Conservation (phyloP, 2,888 invertebrate species). For the Blastobasis lacticolella region DNA sequence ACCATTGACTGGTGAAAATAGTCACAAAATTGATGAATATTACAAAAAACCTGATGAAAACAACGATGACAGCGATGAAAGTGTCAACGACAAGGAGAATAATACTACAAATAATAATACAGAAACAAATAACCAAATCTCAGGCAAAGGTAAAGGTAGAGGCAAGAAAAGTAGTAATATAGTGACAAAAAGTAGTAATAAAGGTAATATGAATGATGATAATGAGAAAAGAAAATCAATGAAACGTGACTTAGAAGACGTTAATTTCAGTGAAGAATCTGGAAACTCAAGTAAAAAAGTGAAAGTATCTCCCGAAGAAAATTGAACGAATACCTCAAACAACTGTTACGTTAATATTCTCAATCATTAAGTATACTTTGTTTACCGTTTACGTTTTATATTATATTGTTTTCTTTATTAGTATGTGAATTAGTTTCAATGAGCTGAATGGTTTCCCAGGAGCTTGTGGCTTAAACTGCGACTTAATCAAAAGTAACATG, state of each 20-base stretch:
- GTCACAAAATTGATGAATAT: conserved; percentile 59
- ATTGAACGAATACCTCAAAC: too few species aligned
- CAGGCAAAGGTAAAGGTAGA: conserved; percentile 5
- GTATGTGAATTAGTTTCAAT: too few species aligned
- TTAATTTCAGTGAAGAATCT: conserved; percentile 19
- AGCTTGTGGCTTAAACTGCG: too few species aligned
- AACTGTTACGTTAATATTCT: too few species aligned
- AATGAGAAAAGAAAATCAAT: conserved; percentile 17
- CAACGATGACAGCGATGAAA: too few species aligned
- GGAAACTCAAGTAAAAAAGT: conserved; percentile 31
- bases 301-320: conserved; percentile 20
- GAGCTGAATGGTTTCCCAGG: too few species aligned
- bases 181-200: neutral
- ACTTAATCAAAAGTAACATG: too few species aligned
- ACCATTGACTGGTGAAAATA: conserved; percentile 44
- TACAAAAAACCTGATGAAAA: conserved; percentile 17
- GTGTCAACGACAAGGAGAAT: too few species aligned
- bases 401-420: too few species aligned
- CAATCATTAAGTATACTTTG: too few species aligned
- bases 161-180: conserved; percentile 7
- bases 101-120: too few species aligned
- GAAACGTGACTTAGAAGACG: conserved; percentile 32
- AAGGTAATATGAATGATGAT: conserved; percentile 27
- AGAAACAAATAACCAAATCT: neutral
- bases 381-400: too few species aligned